Evolutionary conservation across 2,888 invertebrate genomes (phyloP), one percentile per base, ranked within the genome.

Genomic region (Pomacea canaliculata): DNA sequence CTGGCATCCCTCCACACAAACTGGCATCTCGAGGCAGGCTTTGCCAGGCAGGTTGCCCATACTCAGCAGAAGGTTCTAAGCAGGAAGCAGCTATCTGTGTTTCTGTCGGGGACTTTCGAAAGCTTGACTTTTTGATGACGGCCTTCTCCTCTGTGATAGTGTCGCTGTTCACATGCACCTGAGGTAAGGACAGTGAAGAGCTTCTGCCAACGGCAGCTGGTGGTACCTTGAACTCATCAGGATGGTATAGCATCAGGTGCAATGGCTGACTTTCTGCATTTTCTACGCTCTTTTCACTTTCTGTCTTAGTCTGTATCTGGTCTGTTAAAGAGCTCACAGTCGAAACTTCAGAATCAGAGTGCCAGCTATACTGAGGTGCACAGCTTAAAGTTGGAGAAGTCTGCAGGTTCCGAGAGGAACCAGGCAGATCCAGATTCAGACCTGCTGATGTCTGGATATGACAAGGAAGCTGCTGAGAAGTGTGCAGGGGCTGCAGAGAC

Each of bases 171-270:
- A 76, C 77, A 62, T 82, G 80, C 8, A 82, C 81, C 56, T 82
- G 79, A 5, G 83, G 80, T 12, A 81, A 65, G 7, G 82, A 78
- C 7, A 78, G 63, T 12, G 81, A 81, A 63, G 51, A 49, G 19
- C 60, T 23, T 37, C 56, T 48, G 72, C 71, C n/a, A 72, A 74
- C 63, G 77, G 81, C 70, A 73, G 79, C 73, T 71, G 76, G 69
- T 65, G 73, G 56, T 73, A 79, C 73, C 72, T 79, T 27, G 80
- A 83, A 79, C 79, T 83, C 63, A 73, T 81, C 80, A 9, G 80
- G 80, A 27, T 80, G 80, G 48, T 80, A 80, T 23, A 80, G 70
- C 71, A 76, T 78, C 19, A 80, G 60, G 48, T 80, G 78, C 23
- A 80, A 65, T 5, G 80, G 78, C 19, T 51, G 46, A 63, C 27